These are phyloP conservation scores for Eospalax fontanierii DNA, from an alignment of 2,797 vertebrate species.

Conservation along the genomic window DNA sequence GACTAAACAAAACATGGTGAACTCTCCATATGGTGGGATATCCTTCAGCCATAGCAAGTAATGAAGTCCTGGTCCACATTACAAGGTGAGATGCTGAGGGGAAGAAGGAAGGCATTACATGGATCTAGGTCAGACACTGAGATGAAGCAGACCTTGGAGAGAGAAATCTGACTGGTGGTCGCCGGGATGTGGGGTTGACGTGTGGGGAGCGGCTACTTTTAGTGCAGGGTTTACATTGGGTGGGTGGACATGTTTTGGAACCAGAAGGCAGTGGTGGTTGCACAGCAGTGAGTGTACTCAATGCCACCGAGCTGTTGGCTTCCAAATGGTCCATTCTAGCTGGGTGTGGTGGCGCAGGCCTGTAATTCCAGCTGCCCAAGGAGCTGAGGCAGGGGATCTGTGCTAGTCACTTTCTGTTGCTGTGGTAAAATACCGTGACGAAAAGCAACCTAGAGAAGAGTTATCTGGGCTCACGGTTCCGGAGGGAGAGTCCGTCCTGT, in stretches of 20 bases:
- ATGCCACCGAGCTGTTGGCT: not conserved
- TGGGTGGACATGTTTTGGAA: not conserved
- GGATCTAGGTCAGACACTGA: not conserved
- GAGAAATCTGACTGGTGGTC: not conserved
- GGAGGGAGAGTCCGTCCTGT: not conserved
- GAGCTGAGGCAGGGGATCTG: not conserved
- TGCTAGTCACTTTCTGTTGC: not conserved
- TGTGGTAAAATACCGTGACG: not conserved
- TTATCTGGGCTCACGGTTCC: not conserved
- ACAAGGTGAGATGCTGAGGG: not conserved
- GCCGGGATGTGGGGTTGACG: not conserved
- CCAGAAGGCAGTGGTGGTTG: not conserved
- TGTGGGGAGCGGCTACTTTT: not conserved
- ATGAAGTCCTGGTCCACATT: fast-evolving
- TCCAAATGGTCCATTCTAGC: not conserved
- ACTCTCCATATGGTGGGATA: not conserved
- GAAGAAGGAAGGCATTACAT: not conserved
- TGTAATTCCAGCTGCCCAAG: not conserved
- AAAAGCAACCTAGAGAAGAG: not conserved
- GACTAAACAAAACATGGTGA: no score
- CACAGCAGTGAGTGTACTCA: not conserved
- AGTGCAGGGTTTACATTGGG: not conserved
- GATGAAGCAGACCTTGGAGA: not conserved
- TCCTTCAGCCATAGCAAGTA: not conserved
- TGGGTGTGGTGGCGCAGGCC: not conserved